Evolutionary conservation across 2,113 vertebrate species (phyloP).

Genomic region (Sylvilagus bachmani): DNA sequence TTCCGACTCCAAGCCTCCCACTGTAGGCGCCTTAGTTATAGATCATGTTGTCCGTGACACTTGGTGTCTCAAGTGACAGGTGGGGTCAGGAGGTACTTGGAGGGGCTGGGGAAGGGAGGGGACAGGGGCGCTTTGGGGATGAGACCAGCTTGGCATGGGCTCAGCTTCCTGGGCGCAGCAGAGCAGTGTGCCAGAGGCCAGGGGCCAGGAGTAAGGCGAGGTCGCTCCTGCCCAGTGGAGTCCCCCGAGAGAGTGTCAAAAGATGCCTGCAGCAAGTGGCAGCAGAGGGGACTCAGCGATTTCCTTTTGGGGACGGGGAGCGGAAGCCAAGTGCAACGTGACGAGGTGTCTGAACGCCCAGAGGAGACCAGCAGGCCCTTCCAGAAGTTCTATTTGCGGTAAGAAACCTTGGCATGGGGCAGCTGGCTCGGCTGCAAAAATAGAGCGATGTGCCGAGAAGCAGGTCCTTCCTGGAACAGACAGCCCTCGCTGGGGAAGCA

Average conservation of each 20-base stretch:
- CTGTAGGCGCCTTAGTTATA: background rate
- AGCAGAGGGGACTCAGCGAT: conserved; percentile 56
- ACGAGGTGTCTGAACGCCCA: conserved; percentile 71
- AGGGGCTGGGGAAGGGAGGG: background rate
- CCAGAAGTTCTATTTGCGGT: conserved; percentile 81
- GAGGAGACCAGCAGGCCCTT: conserved; percentile 72
- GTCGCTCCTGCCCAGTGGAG: background rate
- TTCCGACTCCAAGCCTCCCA: background rate
- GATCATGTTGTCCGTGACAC: background rate
- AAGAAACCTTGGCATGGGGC: conserved; percentile 75
- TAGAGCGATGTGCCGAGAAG: conserved; percentile 64
- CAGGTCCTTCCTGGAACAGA: conserved; percentile 47
- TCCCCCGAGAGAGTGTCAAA: background rate
- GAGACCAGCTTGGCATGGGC: background rate
- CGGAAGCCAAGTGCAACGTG: conserved; percentile 72
- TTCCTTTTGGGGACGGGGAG: conserved; percentile 53
- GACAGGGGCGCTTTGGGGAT: background rate
- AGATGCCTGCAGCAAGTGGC: background rate
- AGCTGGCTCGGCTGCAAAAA: conserved; percentile 69
- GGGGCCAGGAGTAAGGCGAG: background rate
- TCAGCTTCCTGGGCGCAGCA: background rate
- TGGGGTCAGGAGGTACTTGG: background rate
- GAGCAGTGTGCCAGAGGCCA: background rate
- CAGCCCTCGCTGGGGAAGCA: background rate
- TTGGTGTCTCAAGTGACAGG: background rate